Conservation (phyloP, 1,140 invertebrate genomes). For the Drosophila sproati region DNA sequence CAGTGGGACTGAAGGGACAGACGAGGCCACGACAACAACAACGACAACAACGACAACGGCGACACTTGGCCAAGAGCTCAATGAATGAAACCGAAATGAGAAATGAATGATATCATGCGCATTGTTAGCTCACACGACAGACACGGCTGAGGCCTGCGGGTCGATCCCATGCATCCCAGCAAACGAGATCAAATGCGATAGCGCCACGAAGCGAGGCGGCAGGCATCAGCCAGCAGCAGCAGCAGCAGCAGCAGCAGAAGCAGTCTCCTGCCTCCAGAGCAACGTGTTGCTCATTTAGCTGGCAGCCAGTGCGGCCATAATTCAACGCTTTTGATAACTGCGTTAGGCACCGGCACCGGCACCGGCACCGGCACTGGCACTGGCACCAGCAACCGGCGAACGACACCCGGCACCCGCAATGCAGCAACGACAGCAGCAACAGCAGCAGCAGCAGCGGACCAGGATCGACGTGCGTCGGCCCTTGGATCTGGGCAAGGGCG, state of each 20-base stretch:
- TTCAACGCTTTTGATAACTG: constrained; percentile 82
- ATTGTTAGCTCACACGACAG: constrained; percentile 64
- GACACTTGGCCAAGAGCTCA: constrained; percentile 74
- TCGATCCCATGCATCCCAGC: constrained; percentile 59
- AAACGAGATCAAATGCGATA: constrained; percentile 84
- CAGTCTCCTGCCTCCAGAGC: constrained; percentile 16
- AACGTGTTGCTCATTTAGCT: constrained; percentile 79
- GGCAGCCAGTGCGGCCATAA: constrained; percentile 75
- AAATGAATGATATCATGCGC: constrained; percentile 80
- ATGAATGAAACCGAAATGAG: constrained; percentile 80
- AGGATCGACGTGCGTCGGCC: constrained; percentile 74
- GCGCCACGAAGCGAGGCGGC: constrained; percentile 72
- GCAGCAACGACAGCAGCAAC: neutral
- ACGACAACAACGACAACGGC: constrained; percentile 23
- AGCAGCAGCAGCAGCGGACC: constrained; percentile 20
- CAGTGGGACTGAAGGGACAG: constrained; percentile 6
- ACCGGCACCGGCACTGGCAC: neutral
- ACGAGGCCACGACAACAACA: constrained; percentile 12
- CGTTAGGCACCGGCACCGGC: constrained; percentile 59
- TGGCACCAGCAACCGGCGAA: constrained; percentile 2
- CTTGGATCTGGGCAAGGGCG: constrained; percentile 49
- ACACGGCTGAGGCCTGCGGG: constrained; percentile 57
- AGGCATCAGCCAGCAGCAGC: constrained; percentile 38
- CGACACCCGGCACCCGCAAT: neutral
- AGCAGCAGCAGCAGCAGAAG: constrained; percentile 1